Evolutionary conservation across 1,140 invertebrate species (phyloP).

Genomic region (Drosophila jambulina): DNA sequence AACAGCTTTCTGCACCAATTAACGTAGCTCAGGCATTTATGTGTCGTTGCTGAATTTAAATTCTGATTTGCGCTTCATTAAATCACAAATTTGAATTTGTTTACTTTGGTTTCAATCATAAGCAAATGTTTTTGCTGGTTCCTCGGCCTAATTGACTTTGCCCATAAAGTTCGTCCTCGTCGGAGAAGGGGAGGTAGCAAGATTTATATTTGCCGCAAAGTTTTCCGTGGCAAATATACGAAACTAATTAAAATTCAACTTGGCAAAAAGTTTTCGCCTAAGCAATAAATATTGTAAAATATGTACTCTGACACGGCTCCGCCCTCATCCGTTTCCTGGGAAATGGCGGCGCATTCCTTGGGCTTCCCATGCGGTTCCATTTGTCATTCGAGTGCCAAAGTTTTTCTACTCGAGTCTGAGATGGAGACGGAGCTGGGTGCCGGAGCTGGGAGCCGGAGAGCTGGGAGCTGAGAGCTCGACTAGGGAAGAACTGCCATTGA

Average conservation of each 20-base stretch:
- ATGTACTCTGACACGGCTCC: slow-evolving; percentile 53
- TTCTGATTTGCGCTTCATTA: slow-evolving; percentile 72
- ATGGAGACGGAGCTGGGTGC: not conserved
- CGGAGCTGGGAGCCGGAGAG: not conserved
- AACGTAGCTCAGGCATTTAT: slow-evolving; percentile 37
- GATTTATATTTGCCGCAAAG: slow-evolving; percentile 65
- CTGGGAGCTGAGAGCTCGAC: slow-evolving; percentile 4
- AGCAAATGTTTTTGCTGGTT: slow-evolving; percentile 43
- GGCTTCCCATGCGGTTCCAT: slow-evolving; percentile 71
- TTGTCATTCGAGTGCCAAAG: slow-evolving; percentile 80
- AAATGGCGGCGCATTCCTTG: slow-evolving; percentile 60
- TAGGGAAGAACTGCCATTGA: slow-evolving; percentile 50
- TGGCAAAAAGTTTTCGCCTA: slow-evolving; percentile 79
- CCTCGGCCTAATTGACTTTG: slow-evolving; percentile 65
- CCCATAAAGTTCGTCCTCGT: slow-evolving; percentile 42
- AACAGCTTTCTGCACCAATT: slow-evolving; percentile 69
- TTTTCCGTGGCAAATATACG: slow-evolving; percentile 65
- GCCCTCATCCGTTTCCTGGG: slow-evolving; percentile 44
- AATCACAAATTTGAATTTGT: slow-evolving; percentile 66
- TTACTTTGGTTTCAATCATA: slow-evolving; percentile 44
- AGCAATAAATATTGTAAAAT: slow-evolving; percentile 83
- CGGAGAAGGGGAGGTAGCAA: slow-evolving; percentile 5
- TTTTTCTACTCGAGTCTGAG: slow-evolving; percentile 45
- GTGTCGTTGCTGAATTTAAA: slow-evolving; percentile 33
- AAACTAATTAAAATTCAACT: slow-evolving; percentile 84